Percentiles rank a stretch among this genome's conserved stretches.
Conservation (phyloP, 92 coral and sea anemone genomes). For the Epizoanthus rinbou region DNA sequence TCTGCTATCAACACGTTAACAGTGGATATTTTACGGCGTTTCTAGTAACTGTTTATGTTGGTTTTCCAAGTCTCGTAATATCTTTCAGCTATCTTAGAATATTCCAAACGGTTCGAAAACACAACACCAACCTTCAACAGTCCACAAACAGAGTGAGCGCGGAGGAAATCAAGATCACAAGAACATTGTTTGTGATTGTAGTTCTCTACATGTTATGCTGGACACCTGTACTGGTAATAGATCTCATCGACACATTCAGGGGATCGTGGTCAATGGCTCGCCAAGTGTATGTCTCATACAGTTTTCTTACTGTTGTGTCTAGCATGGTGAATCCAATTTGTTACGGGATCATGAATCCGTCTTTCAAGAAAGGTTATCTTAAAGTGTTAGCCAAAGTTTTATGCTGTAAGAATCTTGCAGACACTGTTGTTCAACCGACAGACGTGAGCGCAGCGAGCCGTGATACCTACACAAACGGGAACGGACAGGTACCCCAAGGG, state of each 20-base stretch:
- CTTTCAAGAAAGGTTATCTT: constrained; percentile 19
- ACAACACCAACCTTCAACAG: constrained; percentile 51
- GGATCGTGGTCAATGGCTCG: constrained; percentile 32
- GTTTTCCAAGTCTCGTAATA: constrained; percentile 47
- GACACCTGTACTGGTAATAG: constrained; percentile 19
- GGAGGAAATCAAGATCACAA: constrained; percentile 41
- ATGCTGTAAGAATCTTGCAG: background rate
- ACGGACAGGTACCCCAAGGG: background rate
- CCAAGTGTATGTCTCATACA: constrained; percentile 1
- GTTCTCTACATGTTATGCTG: constrained; percentile 29
- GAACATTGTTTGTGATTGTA: constrained; percentile 30
- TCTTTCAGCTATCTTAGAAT: constrained; percentile 58
- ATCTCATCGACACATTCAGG: constrained; percentile 27
- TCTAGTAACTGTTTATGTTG: constrained; percentile 42
- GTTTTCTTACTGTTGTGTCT: constrained; percentile 30
- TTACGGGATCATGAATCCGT: constrained; percentile 35
- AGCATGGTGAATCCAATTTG: constrained; percentile 41
- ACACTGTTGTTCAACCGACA: too few relatives aligned
- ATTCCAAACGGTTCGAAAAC: constrained; percentile 57
- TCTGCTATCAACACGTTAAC: constrained; percentile 53
- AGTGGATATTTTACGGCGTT: constrained; percentile 42
- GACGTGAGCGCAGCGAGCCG: too few relatives aligned
- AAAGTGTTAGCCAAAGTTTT: constrained; percentile 7
- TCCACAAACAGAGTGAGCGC: constrained; percentile 16
- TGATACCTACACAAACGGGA: background rate